Conservation (phyloP, 2,888 invertebrate species). For the Hyles lineata region DNA sequence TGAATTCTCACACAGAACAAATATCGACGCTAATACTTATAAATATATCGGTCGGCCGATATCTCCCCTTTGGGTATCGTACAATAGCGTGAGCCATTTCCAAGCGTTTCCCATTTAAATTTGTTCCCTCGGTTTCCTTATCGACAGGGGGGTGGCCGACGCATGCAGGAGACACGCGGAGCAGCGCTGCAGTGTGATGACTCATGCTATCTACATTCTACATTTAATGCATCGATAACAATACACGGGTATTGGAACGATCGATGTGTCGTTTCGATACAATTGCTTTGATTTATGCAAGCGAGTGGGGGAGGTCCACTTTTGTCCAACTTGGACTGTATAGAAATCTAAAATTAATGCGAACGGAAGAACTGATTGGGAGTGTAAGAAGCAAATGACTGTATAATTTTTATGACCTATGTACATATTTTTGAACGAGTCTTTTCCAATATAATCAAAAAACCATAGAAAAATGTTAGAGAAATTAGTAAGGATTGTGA, state of each 20-base stretch:
- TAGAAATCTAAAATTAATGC: too few relatives aligned
- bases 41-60: conserved; percentile 68
- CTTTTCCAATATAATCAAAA: too few relatives aligned
- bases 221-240: conserved; percentile 19
- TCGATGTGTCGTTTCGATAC: background rate
- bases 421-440: too few relatives aligned
- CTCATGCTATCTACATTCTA: conserved; percentile 43
- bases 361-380: too few relatives aligned
- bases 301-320: too few relatives aligned
- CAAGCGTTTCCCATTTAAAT: conserved; percentile 81
- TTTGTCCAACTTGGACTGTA: too few relatives aligned
- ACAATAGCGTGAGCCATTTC: conserved; percentile 80
- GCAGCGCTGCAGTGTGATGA: conserved; percentile 54
- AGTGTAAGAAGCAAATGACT: too few relatives aligned
- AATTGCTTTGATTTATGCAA: background rate
- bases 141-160: conserved; percentile 59
- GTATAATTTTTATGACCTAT: too few relatives aligned
- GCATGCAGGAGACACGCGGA: conserved; percentile 46
- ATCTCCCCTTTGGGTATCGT: conserved; percentile 74
- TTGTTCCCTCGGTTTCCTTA: conserved; percentile 76
- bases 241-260: background rate
- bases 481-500: too few relatives aligned
- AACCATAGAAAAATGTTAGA: too few relatives aligned
- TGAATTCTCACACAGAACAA: conserved; percentile 75
- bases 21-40: conserved; percentile 72